phyloP scores from a whole-genome alignment of 2,888 invertebrate genomes.

The Baronia brevicornis region DNA sequence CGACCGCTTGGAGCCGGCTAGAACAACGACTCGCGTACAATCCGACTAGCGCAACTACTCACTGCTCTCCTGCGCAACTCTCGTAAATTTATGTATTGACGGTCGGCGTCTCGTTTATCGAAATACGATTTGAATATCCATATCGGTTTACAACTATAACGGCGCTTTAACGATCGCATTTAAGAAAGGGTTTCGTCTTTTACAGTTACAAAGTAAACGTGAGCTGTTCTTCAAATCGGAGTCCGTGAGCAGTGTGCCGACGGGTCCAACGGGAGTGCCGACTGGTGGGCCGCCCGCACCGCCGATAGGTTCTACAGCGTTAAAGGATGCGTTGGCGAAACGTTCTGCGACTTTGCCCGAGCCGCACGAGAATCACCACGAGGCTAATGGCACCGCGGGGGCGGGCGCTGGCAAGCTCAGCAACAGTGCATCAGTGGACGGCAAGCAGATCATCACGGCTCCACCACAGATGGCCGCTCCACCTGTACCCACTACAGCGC shows the following conservation, averaged over 20 bases:
- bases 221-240: constrained; percentile 90
- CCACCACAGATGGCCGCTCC: constrained; percentile 65
- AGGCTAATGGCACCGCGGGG: constrained; percentile 61
- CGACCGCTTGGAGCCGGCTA: constrained; percentile 43
- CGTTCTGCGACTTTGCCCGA: constrained; percentile 63
- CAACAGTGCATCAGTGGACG: constrained; percentile 59
- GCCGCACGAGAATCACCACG: constrained; percentile 63
- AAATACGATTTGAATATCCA: constrained; percentile 5
- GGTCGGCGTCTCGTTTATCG: constrained; percentile 1
- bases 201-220: constrained; percentile 87
- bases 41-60: constrained; percentile 23
- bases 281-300: constrained; percentile 63
- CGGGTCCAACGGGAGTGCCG: constrained; percentile 52
- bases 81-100: no score
- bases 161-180: not conserved
- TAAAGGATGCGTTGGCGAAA: constrained; percentile 68
- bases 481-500: constrained; percentile 54
- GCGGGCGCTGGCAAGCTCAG: constrained; percentile 45
- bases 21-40: constrained; percentile 26
- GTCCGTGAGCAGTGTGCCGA: constrained; percentile 72
- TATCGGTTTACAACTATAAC: not conserved
- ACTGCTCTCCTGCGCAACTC: constrained; percentile 9
- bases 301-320: constrained; percentile 59
- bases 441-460: constrained; percentile 50
- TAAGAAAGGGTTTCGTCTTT: constrained; percentile 19